Evolutionary conservation across 2,113 vertebrate genomes (phyloP).

Genomic region (Meriones unguiculatus): DNA sequence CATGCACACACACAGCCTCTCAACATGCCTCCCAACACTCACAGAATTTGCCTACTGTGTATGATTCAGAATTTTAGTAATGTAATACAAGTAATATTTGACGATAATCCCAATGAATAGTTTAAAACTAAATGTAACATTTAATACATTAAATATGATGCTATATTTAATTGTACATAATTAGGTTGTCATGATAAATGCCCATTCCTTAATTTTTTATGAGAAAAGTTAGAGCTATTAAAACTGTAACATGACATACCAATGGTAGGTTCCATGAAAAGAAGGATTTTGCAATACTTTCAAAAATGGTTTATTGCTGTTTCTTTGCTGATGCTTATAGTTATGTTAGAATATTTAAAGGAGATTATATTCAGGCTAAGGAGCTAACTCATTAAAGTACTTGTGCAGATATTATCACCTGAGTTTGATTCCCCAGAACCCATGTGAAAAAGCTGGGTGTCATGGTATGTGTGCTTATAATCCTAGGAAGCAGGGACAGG

Average conservation of each 20-base stretch:
- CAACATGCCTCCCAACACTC: background rate
- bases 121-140: slow-evolving; percentile 35
- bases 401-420: background rate
- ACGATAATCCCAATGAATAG: background rate
- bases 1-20: background rate
- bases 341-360: slow-evolving; percentile 1
- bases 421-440: background rate
- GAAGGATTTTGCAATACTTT: background rate
- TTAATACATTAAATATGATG: slow-evolving; percentile 32
- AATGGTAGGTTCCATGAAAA: background rate
- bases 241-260: slow-evolving; percentile 16
- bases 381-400: background rate
- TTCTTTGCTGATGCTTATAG: slow-evolving; percentile 23
- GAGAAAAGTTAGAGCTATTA: slow-evolving; percentile 39
- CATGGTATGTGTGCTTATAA: background rate
- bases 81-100: slow-evolving; percentile 30
- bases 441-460: background rate
- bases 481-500: background rate
- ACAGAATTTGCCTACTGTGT: background rate
- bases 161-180: slow-evolving; percentile 7
- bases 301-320: background rate
- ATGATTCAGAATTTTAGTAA: slow-evolving; percentile 21
- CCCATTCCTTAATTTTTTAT: slow-evolving; percentile 38
- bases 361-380: background rate
- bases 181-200: slow-evolving; percentile 28